These are phyloP conservation scores for Patella vulgata DNA, from an alignment of 1,140 invertebrate species.

Conservation along the genomic window DNA sequence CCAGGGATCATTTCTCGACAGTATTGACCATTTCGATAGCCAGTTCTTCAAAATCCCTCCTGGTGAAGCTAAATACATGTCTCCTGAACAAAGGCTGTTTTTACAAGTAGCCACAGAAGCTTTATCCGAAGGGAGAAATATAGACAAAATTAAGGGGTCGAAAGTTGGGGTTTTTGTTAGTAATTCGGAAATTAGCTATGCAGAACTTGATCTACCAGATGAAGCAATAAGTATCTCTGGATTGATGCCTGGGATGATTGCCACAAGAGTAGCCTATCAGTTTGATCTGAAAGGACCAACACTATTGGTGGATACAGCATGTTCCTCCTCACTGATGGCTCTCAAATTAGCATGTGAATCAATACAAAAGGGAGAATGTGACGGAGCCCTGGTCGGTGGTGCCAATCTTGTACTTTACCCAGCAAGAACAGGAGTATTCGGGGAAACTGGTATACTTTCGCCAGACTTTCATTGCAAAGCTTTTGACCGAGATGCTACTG, in stretches of 20 bases:
- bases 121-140: background rate
- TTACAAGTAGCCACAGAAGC: slow-evolving; percentile 8
- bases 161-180: slow-evolving; percentile 5
- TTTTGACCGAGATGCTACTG: slow-evolving; percentile 10
- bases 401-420: slow-evolving; percentile 8
- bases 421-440: background rate
- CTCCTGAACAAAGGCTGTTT: slow-evolving; percentile 8
- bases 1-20: slow-evolving; percentile 1
- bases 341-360: slow-evolving; percentile 5
- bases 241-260: background rate
- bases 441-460: background rate
- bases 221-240: slow-evolving; percentile 4
- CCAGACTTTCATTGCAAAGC: slow-evolving; percentile 6
- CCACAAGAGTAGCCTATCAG: slow-evolving; percentile 4
- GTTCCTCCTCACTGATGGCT: slow-evolving; percentile 7
- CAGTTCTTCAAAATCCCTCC: slow-evolving; percentile 2
- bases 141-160: background rate
- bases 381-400: slow-evolving; percentile 5
- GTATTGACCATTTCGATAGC: slow-evolving; percentile 1
- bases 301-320: slow-evolving; percentile 4
- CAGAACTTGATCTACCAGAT: slow-evolving; percentile 6
- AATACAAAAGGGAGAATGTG: slow-evolving; percentile 2
- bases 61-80: slow-evolving; percentile 11
- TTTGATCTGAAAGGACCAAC: slow-evolving; percentile 7
- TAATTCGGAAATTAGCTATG: background rate